Evolutionary conservation across 2,797 vertebrate genomes (phyloP).

Genomic region (Labeo calbasu): DNA sequence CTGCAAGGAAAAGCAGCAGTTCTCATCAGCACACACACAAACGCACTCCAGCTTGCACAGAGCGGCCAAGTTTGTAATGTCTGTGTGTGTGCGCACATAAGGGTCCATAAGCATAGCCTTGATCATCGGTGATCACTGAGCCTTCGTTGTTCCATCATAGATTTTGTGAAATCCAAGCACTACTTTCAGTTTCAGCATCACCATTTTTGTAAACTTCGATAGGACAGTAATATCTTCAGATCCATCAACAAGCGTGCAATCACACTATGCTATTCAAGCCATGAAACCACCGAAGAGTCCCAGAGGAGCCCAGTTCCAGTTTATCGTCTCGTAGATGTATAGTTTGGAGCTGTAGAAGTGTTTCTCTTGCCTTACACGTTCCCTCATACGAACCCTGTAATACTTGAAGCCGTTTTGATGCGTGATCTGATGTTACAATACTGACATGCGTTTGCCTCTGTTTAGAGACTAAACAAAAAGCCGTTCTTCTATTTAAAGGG

Average conservation of each 20-base stretch:
- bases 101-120: slow-evolving; percentile 10
- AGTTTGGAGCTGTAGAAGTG: slow-evolving; percentile 24
- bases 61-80: not conserved
- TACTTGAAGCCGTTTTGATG: slow-evolving; percentile 67
- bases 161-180: not conserved
- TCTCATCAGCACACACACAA: not conserved
- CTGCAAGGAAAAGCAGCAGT: slow-evolving; percentile 20
- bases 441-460: not conserved
- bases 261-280: slow-evolving; percentile 21
- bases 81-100: not conserved
- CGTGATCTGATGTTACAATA: slow-evolving; percentile 26
- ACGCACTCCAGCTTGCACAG: slow-evolving; percentile 3
- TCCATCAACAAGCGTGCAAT: not conserved
- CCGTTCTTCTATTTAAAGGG: slow-evolving; percentile 25
- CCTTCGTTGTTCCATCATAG: slow-evolving; percentile 1
- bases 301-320: slow-evolving; percentile 6
- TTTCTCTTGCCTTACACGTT: slow-evolving; percentile 38
- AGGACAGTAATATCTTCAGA: not conserved
- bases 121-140: slow-evolving; percentile 1
- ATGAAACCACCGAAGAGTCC: slow-evolving; percentile 4
- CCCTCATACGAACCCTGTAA: slow-evolving; percentile 40
- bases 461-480: slow-evolving; percentile 31
- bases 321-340: slow-evolving; percentile 15
- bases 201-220: not conserved
- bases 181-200: slow-evolving; percentile 3